These are phyloP conservation scores for Antheraea pernyi DNA, from an alignment of 1,140 invertebrate genomes.

Conservation along the genomic window DNA sequence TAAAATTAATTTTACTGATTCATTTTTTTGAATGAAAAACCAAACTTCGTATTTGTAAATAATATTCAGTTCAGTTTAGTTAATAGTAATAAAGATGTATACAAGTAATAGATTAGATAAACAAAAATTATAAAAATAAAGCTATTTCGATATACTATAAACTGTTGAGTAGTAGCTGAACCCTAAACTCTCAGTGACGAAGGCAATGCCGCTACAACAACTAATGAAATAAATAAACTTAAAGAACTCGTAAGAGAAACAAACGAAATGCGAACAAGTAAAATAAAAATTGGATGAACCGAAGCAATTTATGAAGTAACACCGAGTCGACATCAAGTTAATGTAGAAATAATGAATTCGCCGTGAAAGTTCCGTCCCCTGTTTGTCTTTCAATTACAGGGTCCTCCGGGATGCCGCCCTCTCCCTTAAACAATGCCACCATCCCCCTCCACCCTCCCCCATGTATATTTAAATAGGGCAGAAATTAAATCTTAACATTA, in stretches of 20 bases:
- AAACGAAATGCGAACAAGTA: not conserved
- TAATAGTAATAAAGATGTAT: too few species aligned
- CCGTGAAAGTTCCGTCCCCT: constrained; percentile 52
- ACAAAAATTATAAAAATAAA: too few species aligned
- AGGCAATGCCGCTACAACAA: not conserved
- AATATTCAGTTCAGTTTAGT: too few species aligned
- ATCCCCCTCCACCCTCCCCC: constrained; percentile 29
- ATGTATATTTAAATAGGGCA: constrained; percentile 65
- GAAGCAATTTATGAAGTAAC: constrained; percentile 4
- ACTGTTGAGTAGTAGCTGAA: constrained; percentile 10
- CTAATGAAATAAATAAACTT: not conserved
- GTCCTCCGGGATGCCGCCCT: constrained; percentile 37
- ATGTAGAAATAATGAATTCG: constrained; percentile 69
- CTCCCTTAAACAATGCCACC: constrained; percentile 54
- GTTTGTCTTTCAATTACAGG: constrained; percentile 71
- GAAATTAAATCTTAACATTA: constrained; percentile 59
- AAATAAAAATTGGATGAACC: constrained; percentile 3
- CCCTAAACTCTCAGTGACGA: constrained; percentile 1
- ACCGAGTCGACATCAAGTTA: constrained; percentile 51
- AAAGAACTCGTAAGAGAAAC: not conserved
- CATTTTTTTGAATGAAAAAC: too few species aligned
- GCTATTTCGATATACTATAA: constrained; percentile 3
- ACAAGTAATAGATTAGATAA: too few species aligned
- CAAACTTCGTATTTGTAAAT: too few species aligned
- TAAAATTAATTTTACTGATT: too few species aligned